Evolutionary conservation across 2,113 vertebrate genomes (phyloP), one percentile per base, ranked within the genome.

Genomic region (Cephalopholis sonnerati): DNA sequence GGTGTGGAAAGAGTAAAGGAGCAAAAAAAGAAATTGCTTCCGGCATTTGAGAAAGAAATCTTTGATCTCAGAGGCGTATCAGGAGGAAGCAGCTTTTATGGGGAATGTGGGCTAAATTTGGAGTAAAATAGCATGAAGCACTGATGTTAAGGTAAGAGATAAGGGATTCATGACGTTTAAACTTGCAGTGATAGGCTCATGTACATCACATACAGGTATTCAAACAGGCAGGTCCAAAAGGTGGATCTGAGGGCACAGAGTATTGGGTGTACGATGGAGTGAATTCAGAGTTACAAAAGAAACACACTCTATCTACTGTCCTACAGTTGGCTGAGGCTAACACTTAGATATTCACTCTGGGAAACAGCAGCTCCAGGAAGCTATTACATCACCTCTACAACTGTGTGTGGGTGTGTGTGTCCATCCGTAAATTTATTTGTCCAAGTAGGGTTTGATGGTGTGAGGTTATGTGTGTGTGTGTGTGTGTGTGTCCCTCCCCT

Each of bases 371-470:
- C 70, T 77, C 50, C 82, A 83, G 82, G 66, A 86, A 87, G 79
- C 15, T 57, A 70, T 91, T 76, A 77, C 87, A 67, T 92, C 87
- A 91, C 74, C 63, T 79, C 67, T 72, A 86, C 72, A 84, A 89
- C 59, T 76, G 65, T 81, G 12, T 51, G 50, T 41, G 70, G 29
- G 67, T 77, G 27, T 53, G 24, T 32, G 27, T 46, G 5, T 61
- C 20, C 1, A 58, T 53, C 2, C 15, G 18, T 67, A 8, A 48
- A 54, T 54, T 25, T 81, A 73, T 75, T 81, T 82, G 71, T 79
- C 32, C 51, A 74, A 58, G 27, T 29, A 68, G 5, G 46, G 41
- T 54, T n/a, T 73, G 22, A 70, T 41, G 44, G 24, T 73, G 73
- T 82, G 48, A 59, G 44, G 7, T 32, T 79, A 20, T 53, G 61